A percentile compares a stretch with the other conserved stretches of the same genome.
Conservation (phyloP, 2,113 vertebrate genomes). For the Motacilla alba region DNA sequence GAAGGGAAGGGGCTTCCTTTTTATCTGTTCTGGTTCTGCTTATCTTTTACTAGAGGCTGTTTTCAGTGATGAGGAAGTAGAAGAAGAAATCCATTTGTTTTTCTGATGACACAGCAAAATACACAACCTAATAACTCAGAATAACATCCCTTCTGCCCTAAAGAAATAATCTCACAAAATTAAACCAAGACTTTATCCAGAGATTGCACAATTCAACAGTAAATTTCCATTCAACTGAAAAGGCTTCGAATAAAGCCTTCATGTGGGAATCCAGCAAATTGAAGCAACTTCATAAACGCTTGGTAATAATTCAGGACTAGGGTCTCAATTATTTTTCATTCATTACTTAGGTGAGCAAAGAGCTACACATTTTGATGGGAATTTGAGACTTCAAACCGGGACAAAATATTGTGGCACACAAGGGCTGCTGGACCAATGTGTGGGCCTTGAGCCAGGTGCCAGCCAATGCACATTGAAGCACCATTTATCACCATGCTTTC, state of each 20-base stretch:
- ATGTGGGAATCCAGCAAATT: not conserved
- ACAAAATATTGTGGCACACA: not conserved
- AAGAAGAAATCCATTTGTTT: slow-evolving; percentile 47
- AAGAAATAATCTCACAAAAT: slow-evolving; percentile 59
- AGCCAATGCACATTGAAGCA: accelerated
- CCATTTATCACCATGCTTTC: not conserved
- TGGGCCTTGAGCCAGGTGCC: not conserved
- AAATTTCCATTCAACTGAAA: slow-evolving; percentile 38
- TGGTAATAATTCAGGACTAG: not conserved
- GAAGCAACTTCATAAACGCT: not conserved
- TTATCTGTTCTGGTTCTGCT: slow-evolving; percentile 49
- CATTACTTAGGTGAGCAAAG: not conserved
- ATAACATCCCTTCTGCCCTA: slow-evolving; percentile 55
- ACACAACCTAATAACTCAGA: slow-evolving; percentile 38
- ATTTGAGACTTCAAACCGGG: not conserved
- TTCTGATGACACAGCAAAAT: slow-evolving; percentile 57
- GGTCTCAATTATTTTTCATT: not conserved
- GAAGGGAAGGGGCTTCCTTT: slow-evolving; percentile 48
- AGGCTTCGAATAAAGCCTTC: not conserved
- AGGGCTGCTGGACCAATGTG: not conserved
- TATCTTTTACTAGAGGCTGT: slow-evolving; percentile 52
- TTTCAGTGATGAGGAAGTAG: slow-evolving; percentile 60
- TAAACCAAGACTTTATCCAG: slow-evolving; percentile 47
- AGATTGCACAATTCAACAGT: slow-evolving; percentile 25
- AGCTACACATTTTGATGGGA: not conserved